Percentiles rank a stretch among this genome's conserved stretches.
Conservation (phyloP, 2,888 invertebrate species). For the Diarsia brunnea region DNA sequence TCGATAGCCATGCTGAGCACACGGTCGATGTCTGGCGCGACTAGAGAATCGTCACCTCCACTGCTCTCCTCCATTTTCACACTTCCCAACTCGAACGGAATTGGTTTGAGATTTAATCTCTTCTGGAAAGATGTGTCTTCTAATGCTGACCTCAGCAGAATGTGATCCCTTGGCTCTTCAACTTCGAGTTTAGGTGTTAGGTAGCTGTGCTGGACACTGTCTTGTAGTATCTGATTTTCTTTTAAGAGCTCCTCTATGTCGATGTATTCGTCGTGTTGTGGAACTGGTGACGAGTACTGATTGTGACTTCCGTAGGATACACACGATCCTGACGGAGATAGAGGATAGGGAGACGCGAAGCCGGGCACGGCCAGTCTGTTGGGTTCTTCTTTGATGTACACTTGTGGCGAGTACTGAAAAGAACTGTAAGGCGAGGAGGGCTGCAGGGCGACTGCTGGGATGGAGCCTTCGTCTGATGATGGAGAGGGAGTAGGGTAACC, state of each 20-base stretch:
- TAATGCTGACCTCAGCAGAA: constrained; percentile 94
- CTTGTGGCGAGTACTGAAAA: constrained; percentile 76
- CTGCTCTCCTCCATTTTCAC: constrained; percentile 93
- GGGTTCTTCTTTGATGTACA: constrained; percentile 90
- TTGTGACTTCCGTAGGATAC: constrained; percentile 91
- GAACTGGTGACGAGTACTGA: constrained; percentile 89
- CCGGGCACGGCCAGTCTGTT: constrained; percentile 88
- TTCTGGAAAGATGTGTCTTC: constrained; percentile 96
- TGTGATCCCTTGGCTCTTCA: constrained; percentile 92
- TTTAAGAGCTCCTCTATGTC: constrained; percentile 91
- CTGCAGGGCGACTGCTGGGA: constrained; percentile 90
- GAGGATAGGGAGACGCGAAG: constrained; percentile 88
- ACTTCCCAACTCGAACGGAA: constrained; percentile 92
- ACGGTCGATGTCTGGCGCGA: constrained; percentile 95
- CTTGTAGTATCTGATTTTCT: constrained; percentile 90
- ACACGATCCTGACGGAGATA: constrained; percentile 91
- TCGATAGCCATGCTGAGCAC: constrained; percentile 96
- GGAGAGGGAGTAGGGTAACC: constrained; percentile 88
- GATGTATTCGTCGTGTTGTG: constrained; percentile 91
- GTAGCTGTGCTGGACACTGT: constrained; percentile 83
- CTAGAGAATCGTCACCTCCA: constrained; percentile 90
- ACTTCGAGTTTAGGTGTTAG: constrained; percentile 91
- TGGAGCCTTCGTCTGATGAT: constrained; percentile 89
- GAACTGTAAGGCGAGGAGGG: constrained; percentile 90
- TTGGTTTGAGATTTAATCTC: constrained; percentile 95